These are phyloP conservation scores for Prinia subflava DNA, from an alignment of 2,113 vertebrate genomes.

Conservation along the genomic window DNA sequence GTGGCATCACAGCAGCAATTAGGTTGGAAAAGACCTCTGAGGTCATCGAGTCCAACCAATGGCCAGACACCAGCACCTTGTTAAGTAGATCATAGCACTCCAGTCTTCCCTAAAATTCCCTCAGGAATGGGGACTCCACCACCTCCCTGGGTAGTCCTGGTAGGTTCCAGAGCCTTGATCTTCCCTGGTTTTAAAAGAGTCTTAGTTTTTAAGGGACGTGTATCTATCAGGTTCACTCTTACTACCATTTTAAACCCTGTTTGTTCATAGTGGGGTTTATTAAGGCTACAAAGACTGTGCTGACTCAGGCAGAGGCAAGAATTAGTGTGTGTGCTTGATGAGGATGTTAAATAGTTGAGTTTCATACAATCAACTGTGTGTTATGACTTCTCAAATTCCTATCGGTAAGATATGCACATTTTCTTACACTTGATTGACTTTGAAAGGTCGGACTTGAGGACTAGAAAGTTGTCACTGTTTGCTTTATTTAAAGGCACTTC, in stretches of 20 bases:
- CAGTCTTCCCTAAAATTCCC: not conserved
- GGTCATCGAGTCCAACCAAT: not conserved
- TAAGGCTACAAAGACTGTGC: not conserved
- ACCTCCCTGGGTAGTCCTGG: too few relatives aligned
- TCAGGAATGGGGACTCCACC: too few relatives aligned
- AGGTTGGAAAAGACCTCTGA: not conserved
- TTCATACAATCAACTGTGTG: not conserved
- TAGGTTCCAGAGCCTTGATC: not conserved
- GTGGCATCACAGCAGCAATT: not conserved
- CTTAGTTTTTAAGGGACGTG: not conserved
- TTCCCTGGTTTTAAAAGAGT: not conserved
- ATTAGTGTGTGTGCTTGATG: not conserved
- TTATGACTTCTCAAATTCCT: not conserved
- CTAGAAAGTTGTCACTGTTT: not conserved
- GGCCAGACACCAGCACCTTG: not conserved
- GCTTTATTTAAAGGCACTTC: not conserved
- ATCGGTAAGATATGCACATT: not conserved
- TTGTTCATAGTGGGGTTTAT: not conserved
- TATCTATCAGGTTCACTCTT: not conserved
- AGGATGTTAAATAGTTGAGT: not conserved
- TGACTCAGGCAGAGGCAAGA: not conserved
- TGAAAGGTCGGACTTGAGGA: not conserved
- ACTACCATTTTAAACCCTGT: fast-evolving
- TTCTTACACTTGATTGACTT: not conserved
- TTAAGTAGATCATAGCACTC: not conserved